Base-by-base conservation (phyloP, 2,113 vertebrate species). In the Chaetops frenatus region DNA sequence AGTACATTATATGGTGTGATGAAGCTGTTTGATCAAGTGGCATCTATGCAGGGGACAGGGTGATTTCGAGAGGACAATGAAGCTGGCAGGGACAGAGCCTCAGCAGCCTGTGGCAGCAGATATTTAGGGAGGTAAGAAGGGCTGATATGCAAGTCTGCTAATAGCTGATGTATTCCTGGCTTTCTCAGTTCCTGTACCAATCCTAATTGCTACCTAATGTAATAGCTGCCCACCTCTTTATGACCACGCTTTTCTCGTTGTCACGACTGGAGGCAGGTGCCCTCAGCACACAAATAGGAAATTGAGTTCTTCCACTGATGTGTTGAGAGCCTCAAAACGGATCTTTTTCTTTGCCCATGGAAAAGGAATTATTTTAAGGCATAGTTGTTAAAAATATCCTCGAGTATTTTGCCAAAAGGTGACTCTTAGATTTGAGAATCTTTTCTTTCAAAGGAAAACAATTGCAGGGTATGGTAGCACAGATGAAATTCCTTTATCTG, bases 321-420 rank as follows among this genome's bases (percentile, higher is more conserved):
- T 69, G 40, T 78, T 86, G 74, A 61, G 80, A 67, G 77, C 61
- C 70, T 88, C 80, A 64, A 92, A 94, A 77, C 74, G 88, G 88
- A 92, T 84, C 3, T 64, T 96, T 94, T 96, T 88, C 79, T 90
- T 88, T 92, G 86, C 90, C 82, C 7, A 2, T 83, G 45, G 57
- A 92, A 95, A 74, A 81, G 21, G 81, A 90, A 90, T 92, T 94
- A 96, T 96, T 96, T 96, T 95, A 91, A 94, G 95, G 44, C 92
- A 67, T 16, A 47, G 82, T n/a, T 88, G 95, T 88, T 95, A 94
- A 97, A 95, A 96, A 95, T 96, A 93, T 67, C 86, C 48, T 56
- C 3, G 90, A 76, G 73, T 94, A 61, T 88, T 88, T 88, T 96
- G 90, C 92, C 88, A 79, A 95, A 95, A 95, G 94, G 82, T 92